Conservation (phyloP, 1,140 invertebrate species). For the Solenopsis invicta region DNA sequence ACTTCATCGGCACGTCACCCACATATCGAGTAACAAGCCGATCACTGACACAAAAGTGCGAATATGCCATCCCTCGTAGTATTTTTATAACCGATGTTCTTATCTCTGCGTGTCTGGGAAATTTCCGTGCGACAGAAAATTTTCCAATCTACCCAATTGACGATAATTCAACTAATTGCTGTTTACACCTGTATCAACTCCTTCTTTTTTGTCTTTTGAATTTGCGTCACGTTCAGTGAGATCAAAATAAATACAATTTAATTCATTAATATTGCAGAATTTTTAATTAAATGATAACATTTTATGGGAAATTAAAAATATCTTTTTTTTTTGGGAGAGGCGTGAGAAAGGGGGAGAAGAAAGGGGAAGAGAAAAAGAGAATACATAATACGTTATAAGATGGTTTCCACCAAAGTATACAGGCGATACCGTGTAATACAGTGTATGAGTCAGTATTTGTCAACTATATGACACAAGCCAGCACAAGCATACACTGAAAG, state of each 20-base stretch:
- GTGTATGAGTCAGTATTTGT: too few species aligned
- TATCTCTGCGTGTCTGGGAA: background rate
- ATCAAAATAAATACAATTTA: conserved; percentile 24
- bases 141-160: background rate
- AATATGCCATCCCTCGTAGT: background rate
- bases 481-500: too few species aligned
- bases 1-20: background rate
- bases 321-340: too few species aligned
- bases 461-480: too few species aligned
- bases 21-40: background rate
- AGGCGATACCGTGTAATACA: too few species aligned
- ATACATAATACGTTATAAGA: background rate
- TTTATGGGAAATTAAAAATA: background rate
- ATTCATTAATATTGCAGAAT: background rate
- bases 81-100: background rate
- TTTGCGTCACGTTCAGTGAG: background rate
- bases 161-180: background rate
- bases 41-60: background rate
- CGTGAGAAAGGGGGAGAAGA: too few species aligned
- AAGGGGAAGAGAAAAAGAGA: background rate
- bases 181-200: conserved; percentile 17
- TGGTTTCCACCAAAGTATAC: too few species aligned
- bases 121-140: background rate
- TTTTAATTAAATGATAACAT: background rate
- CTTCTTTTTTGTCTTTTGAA: background rate